Conservation (phyloP, 2,113 vertebrate species). For the Entomyzon cyanotis region DNA sequence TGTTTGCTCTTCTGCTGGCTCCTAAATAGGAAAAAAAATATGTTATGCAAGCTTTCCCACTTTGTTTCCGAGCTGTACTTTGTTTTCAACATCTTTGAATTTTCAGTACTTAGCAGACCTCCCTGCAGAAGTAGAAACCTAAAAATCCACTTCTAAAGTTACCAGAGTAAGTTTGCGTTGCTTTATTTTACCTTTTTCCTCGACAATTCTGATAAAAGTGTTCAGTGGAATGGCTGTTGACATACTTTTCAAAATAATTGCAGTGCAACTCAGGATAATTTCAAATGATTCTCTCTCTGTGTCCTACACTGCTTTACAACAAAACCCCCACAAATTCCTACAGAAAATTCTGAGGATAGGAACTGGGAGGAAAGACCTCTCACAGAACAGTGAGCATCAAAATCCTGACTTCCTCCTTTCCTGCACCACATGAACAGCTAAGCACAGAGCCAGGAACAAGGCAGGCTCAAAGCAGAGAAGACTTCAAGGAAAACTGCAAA, state of each 20-base stretch:
- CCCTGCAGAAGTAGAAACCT: neutral
- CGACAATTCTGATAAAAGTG: neutral
- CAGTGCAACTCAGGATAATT: neutral
- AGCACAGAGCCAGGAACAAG: neutral
- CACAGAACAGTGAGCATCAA: neutral
- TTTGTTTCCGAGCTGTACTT: neutral
- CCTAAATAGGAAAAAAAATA: neutral
- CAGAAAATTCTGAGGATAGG: neutral
- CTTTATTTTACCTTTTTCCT: neutral
- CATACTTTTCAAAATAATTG: neutral
- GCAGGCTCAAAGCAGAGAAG: neutral
- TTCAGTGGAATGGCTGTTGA: neutral
- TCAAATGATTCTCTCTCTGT: neutral
- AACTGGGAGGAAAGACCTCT: neutral
- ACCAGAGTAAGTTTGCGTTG: neutral
- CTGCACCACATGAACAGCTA: accelerated
- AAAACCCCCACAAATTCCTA: neutral
- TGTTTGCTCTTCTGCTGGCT: neutral
- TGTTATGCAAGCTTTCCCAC: neutral
- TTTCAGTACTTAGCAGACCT: neutral
- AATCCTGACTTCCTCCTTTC: neutral
- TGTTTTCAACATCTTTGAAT: neutral
- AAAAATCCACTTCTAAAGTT: neutral
- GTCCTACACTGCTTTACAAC: neutral
- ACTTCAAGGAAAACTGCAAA: neutral